Conservation (phyloP, 2,113 vertebrate species). For the Scortum barcoo region DNA sequence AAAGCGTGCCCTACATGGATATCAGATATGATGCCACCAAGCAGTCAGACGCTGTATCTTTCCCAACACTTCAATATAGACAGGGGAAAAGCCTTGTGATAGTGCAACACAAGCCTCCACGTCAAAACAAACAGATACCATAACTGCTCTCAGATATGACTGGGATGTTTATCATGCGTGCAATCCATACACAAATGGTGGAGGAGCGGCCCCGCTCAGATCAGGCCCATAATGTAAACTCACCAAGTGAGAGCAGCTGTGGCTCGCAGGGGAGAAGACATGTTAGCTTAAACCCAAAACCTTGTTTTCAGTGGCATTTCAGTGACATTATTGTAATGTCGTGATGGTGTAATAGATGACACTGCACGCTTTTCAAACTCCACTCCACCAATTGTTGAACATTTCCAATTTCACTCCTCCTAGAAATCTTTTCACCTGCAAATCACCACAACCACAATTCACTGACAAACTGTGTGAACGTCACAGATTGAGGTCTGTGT, state of each 20-base stretch:
- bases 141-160: constrained; percentile 10
- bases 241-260: not conserved
- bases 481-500: not conserved
- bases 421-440: not conserved
- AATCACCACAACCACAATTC: not conserved
- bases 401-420: not conserved
- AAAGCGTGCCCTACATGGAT: not conserved
- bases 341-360: not conserved
- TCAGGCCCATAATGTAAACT: not conserved
- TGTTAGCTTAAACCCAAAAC: not conserved
- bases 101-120: not conserved
- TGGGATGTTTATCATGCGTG: constrained; percentile 9
- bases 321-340: not conserved
- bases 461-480: not conserved
- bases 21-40: constrained; percentile 24
- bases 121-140: constrained; percentile 27
- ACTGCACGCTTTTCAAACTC: not conserved
- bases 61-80: constrained; percentile 7
- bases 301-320: not conserved
- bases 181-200: not conserved
- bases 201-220: not conserved
- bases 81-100: not conserved
- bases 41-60: not conserved
- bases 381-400: not conserved
- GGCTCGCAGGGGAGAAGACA: not conserved